Evolutionary conservation across 2,888 invertebrate species (phyloP).

Genomic region (Ecliptopera silaceata): DNA sequence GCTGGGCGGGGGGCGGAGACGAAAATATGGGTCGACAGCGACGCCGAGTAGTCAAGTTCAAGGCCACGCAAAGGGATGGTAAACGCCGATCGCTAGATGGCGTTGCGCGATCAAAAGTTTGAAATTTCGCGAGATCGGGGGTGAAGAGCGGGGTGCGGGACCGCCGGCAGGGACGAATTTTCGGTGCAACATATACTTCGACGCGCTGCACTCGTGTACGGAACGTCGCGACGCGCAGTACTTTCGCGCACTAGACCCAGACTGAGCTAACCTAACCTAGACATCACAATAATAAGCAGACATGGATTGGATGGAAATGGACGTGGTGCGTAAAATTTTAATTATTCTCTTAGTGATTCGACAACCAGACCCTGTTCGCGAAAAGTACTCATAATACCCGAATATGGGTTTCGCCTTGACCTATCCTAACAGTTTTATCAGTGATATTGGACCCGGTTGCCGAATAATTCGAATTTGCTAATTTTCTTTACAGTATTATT

Average conservation of each 20-base stretch:
- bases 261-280: conserved; percentile 67
- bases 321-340: conserved; percentile 69
- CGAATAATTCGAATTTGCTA: conserved; percentile 51
- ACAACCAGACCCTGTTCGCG: conserved; percentile 15
- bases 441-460: conserved; percentile 45
- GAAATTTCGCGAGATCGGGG: conserved; percentile 73
- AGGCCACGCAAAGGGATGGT: conserved; percentile 69
- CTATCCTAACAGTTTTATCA: conserved; percentile 78
- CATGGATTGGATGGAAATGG: conserved; percentile 81
- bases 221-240: conserved; percentile 79
- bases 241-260: conserved; percentile 67
- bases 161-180: conserved; percentile 73
- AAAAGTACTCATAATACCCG: conserved; percentile 36
- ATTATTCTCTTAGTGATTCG: conserved; percentile 25
- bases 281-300: conserved; percentile 58
- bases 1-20: conserved; percentile 55
- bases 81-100: conserved; percentile 73
- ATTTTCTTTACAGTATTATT: conserved; percentile 38
- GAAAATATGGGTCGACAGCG: conserved; percentile 77
- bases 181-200: conserved; percentile 74
- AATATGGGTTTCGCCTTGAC: conserved; percentile 66
- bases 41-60: conserved; percentile 76
- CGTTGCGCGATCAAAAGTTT: conserved; percentile 71
- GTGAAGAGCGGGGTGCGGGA: conserved; percentile 64
- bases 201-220: conserved; percentile 79